Base-by-base conservation (phyloP, 2,888 invertebrate genomes). In the Phengaris arion region DNA sequence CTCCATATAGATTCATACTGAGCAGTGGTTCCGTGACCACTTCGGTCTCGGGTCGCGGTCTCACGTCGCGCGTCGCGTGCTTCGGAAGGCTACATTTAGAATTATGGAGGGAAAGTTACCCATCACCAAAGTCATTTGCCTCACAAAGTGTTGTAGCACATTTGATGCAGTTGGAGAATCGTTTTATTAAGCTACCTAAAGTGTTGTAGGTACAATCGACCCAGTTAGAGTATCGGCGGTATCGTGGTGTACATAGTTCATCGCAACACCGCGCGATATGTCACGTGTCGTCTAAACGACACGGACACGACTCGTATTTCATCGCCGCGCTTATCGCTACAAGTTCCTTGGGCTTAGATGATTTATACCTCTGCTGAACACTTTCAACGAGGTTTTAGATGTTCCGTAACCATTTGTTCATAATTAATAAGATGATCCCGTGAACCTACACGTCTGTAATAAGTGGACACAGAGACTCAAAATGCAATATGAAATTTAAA, bases 291-390 rank as follows among this genome's bases (percentile, higher is more conserved):
- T 83, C 81, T 82, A 86, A 87, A 85, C 85, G 83, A 84, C 85
- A 86, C 85, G 79, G 81, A 81, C 82, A 81, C 79, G 77, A 78
- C 80, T 79, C 80, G 79, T 89, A 88, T 88, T 87, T 86, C 88
- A 89, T 87, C 86, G 86, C 82, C 81, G 83, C 83, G 83, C 86
- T 89, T 92, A 91, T 91, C 91, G 86, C 81, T 81, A 83, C 83
- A 83, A 88, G 89, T 87, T 84, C 83, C 85, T 83, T 83, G 82
- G 84, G 82, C 81, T 82, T 84, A 82, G 83, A 91, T 92, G 91
- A 92, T 91, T 91, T 92, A 92, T 91, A 82, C 84, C 81, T 84
- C 84, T 83, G 83, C 83, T 83, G 82, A 83, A 81, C 84, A 86
- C 90, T 89, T 89, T 90, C 90, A 77, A 77, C 77, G 54, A 55